Percentiles rank a stretch among this genome's conserved stretches.
Evolutionary conservation across 2,888 invertebrate genomes (phyloP).

Genomic region (Tetragonula carbonaria): DNA sequence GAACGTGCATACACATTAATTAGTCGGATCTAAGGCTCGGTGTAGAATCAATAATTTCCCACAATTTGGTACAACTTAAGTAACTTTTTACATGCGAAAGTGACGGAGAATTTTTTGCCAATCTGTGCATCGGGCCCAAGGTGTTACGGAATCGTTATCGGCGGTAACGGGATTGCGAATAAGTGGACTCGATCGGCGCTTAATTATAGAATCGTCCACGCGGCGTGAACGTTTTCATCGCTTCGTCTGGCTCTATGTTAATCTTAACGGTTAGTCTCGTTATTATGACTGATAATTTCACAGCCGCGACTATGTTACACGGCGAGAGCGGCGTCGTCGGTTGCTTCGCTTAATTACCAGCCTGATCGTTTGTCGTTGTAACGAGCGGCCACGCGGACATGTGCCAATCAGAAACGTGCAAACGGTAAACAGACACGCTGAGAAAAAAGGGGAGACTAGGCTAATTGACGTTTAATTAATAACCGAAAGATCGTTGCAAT

Average conservation of each 20-base stretch:
- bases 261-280: slow-evolving; percentile 17
- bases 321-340: slow-evolving; percentile 24
- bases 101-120: no score
- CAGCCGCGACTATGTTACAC: slow-evolving; percentile 27
- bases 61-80: no score
- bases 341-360: slow-evolving; percentile 39
- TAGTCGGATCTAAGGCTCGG: no score
- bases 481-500: neutral
- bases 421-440: neutral
- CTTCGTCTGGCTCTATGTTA: neutral
- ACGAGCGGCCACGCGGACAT: slow-evolving; percentile 22
- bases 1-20: no score
- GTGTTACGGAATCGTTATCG: neutral
- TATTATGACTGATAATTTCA: slow-evolving; percentile 45
- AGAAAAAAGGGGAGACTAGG: neutral
- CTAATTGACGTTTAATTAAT: slow-evolving; percentile 21
- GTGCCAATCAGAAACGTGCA: slow-evolving; percentile 23
- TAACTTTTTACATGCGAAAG: no score
- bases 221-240: slow-evolving; percentile 43
- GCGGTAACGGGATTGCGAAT: neutral
- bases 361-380: slow-evolving; percentile 39
- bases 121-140: neutral
- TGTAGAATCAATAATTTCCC: no score
- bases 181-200: slow-evolving; percentile 7
- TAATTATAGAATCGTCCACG: slow-evolving; percentile 40